phyloP scores from a whole-genome alignment of 2,797 vertebrate genomes.

The Limosa lapponica region DNA sequence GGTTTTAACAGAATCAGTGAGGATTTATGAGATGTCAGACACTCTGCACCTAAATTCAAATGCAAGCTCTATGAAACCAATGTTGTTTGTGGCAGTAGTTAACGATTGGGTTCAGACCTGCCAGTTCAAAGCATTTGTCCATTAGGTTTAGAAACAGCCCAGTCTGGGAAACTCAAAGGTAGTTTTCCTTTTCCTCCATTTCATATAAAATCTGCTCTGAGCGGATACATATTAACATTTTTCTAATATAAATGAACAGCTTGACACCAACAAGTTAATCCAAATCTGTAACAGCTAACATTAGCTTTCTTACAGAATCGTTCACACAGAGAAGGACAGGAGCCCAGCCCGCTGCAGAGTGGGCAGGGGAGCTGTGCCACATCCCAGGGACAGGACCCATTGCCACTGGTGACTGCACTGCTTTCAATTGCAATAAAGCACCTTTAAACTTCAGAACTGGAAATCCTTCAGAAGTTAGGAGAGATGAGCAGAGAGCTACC shows the following conservation, averaged over 20 bases:
- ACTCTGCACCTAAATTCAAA: not conserved
- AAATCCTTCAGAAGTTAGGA: not conserved
- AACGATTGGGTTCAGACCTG: not conserved
- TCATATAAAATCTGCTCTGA: not conserved
- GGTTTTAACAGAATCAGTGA: not conserved
- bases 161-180: not conserved
- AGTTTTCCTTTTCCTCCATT: not conserved
- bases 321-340: not conserved
- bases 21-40: not conserved
- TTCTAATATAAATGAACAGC: not conserved
- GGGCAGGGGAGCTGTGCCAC: not conserved
- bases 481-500: not conserved
- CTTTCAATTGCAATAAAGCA: not conserved
- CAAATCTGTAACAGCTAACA: not conserved
- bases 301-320: not conserved
- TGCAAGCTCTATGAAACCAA: not conserved
- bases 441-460: not conserved
- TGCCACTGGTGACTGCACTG: not conserved
- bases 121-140: not conserved
- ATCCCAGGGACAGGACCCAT: not conserved
- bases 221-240: rapidly evolving
- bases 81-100: not conserved
- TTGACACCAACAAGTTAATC: not conserved
- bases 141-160: not conserved
- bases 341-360: not conserved